Percentiles rank a stretch among this genome's conserved stretches.
Conservation (phyloP, 2,888 invertebrate species). For the Pomacea canaliculata region DNA sequence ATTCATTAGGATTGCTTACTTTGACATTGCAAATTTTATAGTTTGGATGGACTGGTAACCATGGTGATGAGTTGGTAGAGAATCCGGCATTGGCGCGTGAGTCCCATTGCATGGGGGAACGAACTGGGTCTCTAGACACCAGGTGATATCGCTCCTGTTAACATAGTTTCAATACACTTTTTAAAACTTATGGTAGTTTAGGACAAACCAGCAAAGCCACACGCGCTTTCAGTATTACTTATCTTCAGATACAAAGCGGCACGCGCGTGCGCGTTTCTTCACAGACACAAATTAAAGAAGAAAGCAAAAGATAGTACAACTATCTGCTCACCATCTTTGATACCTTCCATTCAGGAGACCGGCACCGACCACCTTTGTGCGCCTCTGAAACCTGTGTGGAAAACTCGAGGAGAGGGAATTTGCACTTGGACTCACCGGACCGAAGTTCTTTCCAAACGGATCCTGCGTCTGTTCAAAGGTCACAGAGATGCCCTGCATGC, state of each 20-base stretch:
- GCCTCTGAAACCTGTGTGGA: no score
- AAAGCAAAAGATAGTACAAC: no score
- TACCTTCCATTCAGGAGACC: no score
- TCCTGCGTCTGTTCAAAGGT: slow-evolving; percentile 56
- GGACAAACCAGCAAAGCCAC: neutral
- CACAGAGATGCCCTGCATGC: slow-evolving; percentile 77
- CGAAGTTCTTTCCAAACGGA: slow-evolving; percentile 28
- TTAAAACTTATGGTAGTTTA: neutral
- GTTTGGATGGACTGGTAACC: slow-evolving; percentile 59
- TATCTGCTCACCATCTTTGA: no score
- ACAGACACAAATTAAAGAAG: no score
- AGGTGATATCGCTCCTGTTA: slow-evolving; percentile 36
- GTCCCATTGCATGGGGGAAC: slow-evolving; percentile 69
- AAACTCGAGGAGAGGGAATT: no score
- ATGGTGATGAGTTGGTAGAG: slow-evolving; percentile 44
- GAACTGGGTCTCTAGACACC: slow-evolving; percentile 56
- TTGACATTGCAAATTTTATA: slow-evolving; percentile 53
- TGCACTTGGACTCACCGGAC: slow-evolving; percentile 21
- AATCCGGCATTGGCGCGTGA: slow-evolving; percentile 58
- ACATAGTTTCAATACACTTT: neutral
- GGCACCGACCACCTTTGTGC: no score
- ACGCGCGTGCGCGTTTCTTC: no score
- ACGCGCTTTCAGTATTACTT: neutral
- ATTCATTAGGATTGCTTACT: slow-evolving; percentile 36
- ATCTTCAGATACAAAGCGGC: no score